Base-by-base conservation (phyloP, 2,113 vertebrate genomes). In the Vanacampus margaritifer region DNA sequence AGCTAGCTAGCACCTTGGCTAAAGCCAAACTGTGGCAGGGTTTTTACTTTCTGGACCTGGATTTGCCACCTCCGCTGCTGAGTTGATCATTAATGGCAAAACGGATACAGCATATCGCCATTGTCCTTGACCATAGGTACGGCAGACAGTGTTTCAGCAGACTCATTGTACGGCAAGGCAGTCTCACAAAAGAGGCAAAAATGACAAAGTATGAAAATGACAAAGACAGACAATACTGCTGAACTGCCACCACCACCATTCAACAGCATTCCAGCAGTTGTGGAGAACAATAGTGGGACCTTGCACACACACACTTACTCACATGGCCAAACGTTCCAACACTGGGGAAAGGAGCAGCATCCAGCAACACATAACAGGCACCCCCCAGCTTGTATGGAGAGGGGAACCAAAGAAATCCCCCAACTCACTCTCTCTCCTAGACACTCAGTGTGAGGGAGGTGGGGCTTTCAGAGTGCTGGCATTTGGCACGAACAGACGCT, bases 401-500 rank as follows among this genome's bases (percentile, higher is more conserved):
- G 43, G 58, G 69, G 48, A 48, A 69, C 66, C 61, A 85, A 69
- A 80, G 75, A 74, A 80, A 71, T 53, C 48, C 70, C 70, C 64
- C 67, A 72, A 64, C 50, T 65, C 78, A 67, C 62, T 68, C 71
- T 37, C 59, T 53, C 70, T 67, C 81, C 74, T 35, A 72, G 68
- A 76, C 67, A 80, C 61, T 74, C 60, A 72, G 51, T 46, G 64
- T 48, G 28, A 51, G 61, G 21, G 61, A n/a, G 32, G 41, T 70
- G 75, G 75, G 69, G 67, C 37, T 63, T 69, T 69, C 72, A 74
- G 68, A 80, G 84, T 79, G 72, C 74, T 89, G 89, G 88, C 89
- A 91, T 91, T 91, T 90, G 86, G 87, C 89, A 85, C 51, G 79
- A 89, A 88, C 85, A 89, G 88, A 88, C 81, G 74, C 76, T 86